Base-by-base conservation (phyloP, 2,888 invertebrate species). In the Podotricha telesiphe region DNA sequence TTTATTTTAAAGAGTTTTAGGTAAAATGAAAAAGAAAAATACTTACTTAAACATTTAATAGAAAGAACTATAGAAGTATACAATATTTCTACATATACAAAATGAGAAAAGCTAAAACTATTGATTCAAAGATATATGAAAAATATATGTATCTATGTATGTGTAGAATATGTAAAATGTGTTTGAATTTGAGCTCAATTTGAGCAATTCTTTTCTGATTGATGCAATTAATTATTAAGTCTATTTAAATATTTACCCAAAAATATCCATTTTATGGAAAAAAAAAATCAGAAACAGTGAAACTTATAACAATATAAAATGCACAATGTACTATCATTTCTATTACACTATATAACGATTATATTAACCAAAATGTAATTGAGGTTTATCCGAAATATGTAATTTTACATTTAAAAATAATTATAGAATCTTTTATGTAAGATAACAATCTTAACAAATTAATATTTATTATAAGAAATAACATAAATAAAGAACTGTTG, bases 31-130 rank as follows among this genome's bases (percentile, higher is more conserved):
- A 63, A 72, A 58, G 37, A 10, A 15, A 51, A 50, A 11, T 42
- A 19, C 19, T 58, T 64, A 34, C 22, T 56, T 64, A 65, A 71
- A 71, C 48, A 69, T 69, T 66, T 71, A 71, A 66, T 68, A 63
- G 45, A 66, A 64, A 68, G 68, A 68, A 65, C 45, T 47, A 68
- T 61, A 53, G 53, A 63, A 68, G 59, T 15, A 63, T 68, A 53
- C 10, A 40, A 58, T 67, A 69, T 28, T 42, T 58, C 45, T 68
- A 63, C 51, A 65, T 62, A 65, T 62, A 56, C 34, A 56, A 56
- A 55, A 68, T 19, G 62, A 58, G 20, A 68, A 45, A 50, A 20
- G 22, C 42, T 37, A 37, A 53, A 68, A 64, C 64, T 62, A 37
- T 62, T 2, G 13, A 59, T 13, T 19, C 47, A 53, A 28, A 61